Evolutionary conservation across 30 jellyfish, hydroid and myxozoan species (phyloP).

Genomic region (Aurelia coerulea): DNA sequence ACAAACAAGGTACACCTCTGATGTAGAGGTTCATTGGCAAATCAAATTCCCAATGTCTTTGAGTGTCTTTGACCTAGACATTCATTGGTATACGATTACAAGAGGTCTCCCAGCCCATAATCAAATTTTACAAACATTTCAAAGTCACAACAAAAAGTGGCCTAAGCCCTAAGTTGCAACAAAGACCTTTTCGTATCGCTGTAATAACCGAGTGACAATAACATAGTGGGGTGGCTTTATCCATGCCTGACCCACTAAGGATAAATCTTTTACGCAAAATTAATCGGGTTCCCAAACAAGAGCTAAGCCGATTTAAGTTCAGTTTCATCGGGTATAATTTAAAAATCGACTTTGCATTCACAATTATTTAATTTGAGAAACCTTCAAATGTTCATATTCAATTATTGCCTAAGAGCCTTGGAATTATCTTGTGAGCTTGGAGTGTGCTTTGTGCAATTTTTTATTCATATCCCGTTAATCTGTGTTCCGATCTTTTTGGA

Average conservation of each 20-base stretch:
- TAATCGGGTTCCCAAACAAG: too few species aligned
- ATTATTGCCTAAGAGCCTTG: too few species aligned
- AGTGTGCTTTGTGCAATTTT: too few species aligned
- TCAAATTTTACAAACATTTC: constrained; percentile 8
- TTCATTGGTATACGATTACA: constrained; percentile 48
- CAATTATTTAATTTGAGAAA: too few species aligned
- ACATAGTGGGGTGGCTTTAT: constrained; percentile 25
- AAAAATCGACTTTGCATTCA: too few species aligned
- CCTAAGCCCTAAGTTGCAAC: background rate
- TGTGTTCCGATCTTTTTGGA: too few species aligned
- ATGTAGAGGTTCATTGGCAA: too few species aligned
- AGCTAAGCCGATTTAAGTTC: too few species aligned
- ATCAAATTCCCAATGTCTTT: background rate
- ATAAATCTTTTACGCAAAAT: constrained; percentile 23
- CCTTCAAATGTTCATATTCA: too few species aligned
- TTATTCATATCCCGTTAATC: too few species aligned
- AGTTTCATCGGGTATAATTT: too few species aligned
- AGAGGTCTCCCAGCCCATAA: constrained; percentile 33
- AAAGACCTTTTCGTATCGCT: constrained; percentile 22
- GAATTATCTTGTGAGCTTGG: too few species aligned
- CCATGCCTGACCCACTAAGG: constrained; percentile 5
- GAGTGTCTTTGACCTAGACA: constrained; percentile 49
- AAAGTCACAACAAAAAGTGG: background rate
- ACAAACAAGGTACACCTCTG: background rate
- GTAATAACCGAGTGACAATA: background rate